Evolutionary conservation across 2,797 vertebrate genomes (phyloP).

Genomic region (Myripristis jacobus): DNA sequence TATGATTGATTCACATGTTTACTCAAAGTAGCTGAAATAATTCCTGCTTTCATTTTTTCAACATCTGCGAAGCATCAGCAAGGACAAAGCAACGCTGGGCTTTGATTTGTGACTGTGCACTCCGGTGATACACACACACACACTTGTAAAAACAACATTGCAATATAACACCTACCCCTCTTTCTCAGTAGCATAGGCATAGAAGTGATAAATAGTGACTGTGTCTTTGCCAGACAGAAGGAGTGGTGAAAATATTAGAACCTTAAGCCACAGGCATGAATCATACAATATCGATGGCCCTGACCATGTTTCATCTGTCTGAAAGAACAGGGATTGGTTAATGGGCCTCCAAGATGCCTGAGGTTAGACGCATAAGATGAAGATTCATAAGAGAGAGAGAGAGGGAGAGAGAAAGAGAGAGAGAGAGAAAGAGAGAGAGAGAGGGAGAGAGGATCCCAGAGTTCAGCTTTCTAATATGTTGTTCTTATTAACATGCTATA

Average conservation of each 20-base stretch:
- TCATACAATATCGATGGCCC: conserved; percentile 61
- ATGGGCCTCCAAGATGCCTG: conserved; percentile 58
- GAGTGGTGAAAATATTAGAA: conserved; percentile 69
- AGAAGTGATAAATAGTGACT: conserved; percentile 68
- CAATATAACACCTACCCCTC: conserved; percentile 27
- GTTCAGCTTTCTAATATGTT: conserved; percentile 17
- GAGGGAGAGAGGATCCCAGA: conserved; percentile 3
- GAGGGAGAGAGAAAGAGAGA: not conserved
- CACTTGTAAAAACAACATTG: conserved; percentile 50
- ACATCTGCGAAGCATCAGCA: conserved; percentile 41
- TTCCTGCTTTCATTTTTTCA: conserved; percentile 42
- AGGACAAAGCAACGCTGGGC: conserved; percentile 53
- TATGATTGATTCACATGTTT: conserved; percentile 49
- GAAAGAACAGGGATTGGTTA: conserved; percentile 54
- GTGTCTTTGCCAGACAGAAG: conserved; percentile 65
- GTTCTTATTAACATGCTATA: not conserved
- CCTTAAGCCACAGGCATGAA: conserved; percentile 73
- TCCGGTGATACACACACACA: conserved; percentile 9
- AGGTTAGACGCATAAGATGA: conserved; percentile 52
- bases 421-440: conserved; percentile 6
- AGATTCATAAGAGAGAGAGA: conserved; percentile 29
- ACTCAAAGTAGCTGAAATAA: conserved; percentile 50
- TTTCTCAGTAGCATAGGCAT: conserved; percentile 55
- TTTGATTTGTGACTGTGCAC: conserved; percentile 51
- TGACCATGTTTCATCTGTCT: conserved; percentile 69